These are phyloP conservation scores for Pristionchus arcanus DNA, from an alignment of 2,888 invertebrate genomes.

Conservation along the genomic window DNA sequence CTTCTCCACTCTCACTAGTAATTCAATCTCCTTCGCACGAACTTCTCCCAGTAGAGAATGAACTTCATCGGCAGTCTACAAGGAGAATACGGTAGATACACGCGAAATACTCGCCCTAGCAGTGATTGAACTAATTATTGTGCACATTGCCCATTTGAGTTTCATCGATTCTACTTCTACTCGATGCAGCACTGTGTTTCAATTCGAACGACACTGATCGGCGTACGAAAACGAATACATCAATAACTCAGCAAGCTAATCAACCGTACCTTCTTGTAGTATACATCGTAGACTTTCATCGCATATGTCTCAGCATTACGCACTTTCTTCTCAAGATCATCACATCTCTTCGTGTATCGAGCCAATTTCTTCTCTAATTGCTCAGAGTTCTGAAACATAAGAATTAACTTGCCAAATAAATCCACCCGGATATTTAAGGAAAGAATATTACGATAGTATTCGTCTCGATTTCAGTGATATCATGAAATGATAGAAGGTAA, in stretches of 20 bases:
- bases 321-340: constrained; percentile 52
- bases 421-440: not conserved
- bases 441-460: too few species aligned
- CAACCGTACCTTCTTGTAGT: constrained; percentile 37
- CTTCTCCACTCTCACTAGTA: constrained; percentile 42
- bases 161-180: too few species aligned
- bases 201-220: too few species aligned
- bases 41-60: not conserved
- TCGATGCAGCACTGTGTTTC: too few species aligned
- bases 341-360: not conserved
- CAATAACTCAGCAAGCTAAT: not conserved
- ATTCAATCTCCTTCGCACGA: constrained; percentile 29
- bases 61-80: constrained; percentile 25
- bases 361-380: constrained; percentile 9
- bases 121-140: not conserved
- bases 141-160: too few species aligned
- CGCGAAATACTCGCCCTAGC: not conserved
- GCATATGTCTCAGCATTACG: constrained; percentile 14
- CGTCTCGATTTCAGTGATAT: not conserved
- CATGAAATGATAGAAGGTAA: not conserved
- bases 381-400: not conserved
- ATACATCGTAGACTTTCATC: constrained; percentile 38
- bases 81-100: not conserved
- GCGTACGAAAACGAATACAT: too few species aligned
- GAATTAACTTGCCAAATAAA: not conserved